A percentile compares a stretch with the other conserved stretches of the same genome.
phyloP scores from a whole-genome alignment of 2,113 vertebrate species.

The Pyxicephalus adspersus region DNA sequence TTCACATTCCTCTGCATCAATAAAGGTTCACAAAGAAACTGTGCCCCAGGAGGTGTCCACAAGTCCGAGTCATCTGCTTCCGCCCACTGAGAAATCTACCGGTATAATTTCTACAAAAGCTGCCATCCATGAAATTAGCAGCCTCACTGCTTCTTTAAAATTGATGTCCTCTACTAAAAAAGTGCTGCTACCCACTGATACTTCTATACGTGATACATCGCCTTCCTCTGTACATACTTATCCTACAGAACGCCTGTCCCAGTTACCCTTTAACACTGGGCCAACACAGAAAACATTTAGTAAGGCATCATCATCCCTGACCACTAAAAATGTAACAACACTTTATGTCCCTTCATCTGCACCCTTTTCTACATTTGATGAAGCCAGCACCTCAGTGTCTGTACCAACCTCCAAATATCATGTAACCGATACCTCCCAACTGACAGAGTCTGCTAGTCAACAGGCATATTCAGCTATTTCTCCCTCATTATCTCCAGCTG shows the following conservation, averaged over 20 bases:
- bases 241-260: not conserved
- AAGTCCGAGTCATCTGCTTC: constrained; percentile 40
- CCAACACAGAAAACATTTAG: constrained; percentile 43
- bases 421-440: constrained; percentile 24
- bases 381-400: constrained; percentile 53
- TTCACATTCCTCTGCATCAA: not conserved
- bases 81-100: constrained; percentile 20
- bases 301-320: constrained; percentile 47
- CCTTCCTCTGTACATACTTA: constrained; percentile 38
- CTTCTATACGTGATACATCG: constrained; percentile 2
- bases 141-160: constrained; percentile 33
- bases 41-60: not conserved
- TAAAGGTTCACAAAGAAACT: not conserved
- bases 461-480: not conserved
- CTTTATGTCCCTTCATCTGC: constrained; percentile 58
- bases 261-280: constrained; percentile 56
- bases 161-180: constrained; percentile 11
- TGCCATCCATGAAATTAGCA: constrained; percentile 39
- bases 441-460: constrained; percentile 22
- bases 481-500: constrained; percentile 31
- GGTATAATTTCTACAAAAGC: constrained; percentile 42
- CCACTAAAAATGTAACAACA: constrained; percentile 56
- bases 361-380: constrained; percentile 58
- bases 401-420: constrained; percentile 29
- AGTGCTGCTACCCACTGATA: constrained; percentile 1